These are phyloP conservation scores for Dicaeum eximium DNA, from an alignment of 2,113 vertebrate species.

Conservation along the genomic window DNA sequence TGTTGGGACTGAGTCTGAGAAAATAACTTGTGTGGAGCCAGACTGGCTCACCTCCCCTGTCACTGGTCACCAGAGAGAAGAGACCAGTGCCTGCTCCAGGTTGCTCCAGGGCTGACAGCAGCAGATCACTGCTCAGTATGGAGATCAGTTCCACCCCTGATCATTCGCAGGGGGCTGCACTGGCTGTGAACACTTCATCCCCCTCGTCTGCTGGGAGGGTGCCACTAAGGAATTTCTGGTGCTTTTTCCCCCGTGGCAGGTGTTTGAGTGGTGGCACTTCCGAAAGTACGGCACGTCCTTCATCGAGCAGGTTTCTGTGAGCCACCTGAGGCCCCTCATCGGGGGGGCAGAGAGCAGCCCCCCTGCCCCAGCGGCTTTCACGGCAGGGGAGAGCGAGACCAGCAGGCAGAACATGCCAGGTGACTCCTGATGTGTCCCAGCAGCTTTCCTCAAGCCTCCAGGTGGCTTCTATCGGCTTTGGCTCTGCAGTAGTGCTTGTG, in stretches of 20 bases:
- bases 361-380: conserved; percentile 77
- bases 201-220: not conserved
- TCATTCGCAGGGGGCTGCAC: not conserved
- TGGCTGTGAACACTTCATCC: not conserved
- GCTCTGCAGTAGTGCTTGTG: not conserved
- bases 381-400: conserved; percentile 81
- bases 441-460: not conserved
- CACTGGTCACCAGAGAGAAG: not conserved
- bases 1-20: not conserved
- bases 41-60: not conserved
- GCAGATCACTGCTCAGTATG: not conserved
- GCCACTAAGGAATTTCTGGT: not conserved
- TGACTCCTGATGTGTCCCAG: conserved; percentile 33
- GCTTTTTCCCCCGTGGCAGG: conserved; percentile 69
- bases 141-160: not conserved
- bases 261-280: conserved; percentile 99
- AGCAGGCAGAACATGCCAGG: conserved; percentile 89
- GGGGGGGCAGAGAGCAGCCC: conserved; percentile 86
- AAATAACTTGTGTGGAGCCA: not conserved
- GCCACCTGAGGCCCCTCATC: conserved; percentile 90
- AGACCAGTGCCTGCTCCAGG: not conserved
- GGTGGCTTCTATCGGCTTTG: not conserved
- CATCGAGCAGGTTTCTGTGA: conserved; percentile 97
- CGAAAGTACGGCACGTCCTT: conserved; percentile 95
- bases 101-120: not conserved